Percentiles rank a stretch among this genome's conserved stretches.
phyloP scores from a whole-genome alignment of 2,113 vertebrate species.

The Propithecus coquereli region DNA sequence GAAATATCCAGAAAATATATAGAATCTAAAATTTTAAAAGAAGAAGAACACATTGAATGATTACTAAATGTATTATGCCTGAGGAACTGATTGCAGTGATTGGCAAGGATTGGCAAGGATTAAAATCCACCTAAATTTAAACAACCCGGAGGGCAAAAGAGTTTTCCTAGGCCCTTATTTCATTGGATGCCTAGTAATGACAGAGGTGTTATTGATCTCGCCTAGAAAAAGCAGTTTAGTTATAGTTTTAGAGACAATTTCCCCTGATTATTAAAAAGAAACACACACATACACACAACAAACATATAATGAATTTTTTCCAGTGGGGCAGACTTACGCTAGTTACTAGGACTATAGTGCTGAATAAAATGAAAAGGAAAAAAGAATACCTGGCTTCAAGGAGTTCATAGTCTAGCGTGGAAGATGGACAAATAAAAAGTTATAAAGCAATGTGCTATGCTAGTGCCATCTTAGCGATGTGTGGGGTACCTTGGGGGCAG shows the following conservation, averaged over 20 bases:
- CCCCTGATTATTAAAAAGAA: not conserved
- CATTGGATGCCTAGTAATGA: not conserved
- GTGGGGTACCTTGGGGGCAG: constrained; percentile 23
- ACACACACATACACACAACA: not conserved
- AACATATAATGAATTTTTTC: not conserved
- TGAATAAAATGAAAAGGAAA: not conserved
- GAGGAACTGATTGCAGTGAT: not conserved
- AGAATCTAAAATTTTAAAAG: not conserved
- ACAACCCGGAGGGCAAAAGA: not conserved
- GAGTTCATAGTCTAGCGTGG: not conserved
- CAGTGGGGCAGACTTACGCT: not conserved
- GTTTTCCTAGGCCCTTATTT: not conserved
- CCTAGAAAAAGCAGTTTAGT: not conserved
- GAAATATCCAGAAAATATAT: not conserved
- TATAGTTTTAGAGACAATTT: not conserved
- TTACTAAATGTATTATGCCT: not conserved
- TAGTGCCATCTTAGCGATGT: not conserved
- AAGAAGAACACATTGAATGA: not conserved
- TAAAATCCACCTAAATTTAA: constrained; percentile 27
- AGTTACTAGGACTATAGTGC: not conserved
- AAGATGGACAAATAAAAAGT: constrained; percentile 31
- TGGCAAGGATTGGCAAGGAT: not conserved
- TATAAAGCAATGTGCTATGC: constrained; percentile 20
- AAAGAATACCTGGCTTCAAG: not conserved
- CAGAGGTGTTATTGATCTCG: not conserved